Evolutionary conservation across 2,888 invertebrate species (phyloP), one percentile per base, ranked within the genome.

Genomic region (Cataglyphis livida): DNA sequence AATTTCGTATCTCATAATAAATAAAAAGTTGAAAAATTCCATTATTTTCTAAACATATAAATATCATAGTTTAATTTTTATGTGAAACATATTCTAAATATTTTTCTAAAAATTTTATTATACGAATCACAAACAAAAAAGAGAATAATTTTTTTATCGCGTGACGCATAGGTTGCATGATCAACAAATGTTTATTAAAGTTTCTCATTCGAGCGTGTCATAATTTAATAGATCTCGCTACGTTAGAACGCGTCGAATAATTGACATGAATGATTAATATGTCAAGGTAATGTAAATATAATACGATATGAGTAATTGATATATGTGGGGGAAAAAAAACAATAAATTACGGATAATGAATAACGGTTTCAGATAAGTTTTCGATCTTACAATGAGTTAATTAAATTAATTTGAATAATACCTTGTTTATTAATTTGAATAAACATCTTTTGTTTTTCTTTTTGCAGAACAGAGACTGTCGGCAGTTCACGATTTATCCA

Each of bases 401-500:
- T 48, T 44, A 15, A 9, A 3, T 44, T 44, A 44, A 12, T 44
- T 44, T 44, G 41, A 41, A 41, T 44, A 44, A 44, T 44, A 44
- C 41, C 41, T 35, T 41, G 38, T 38, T 12, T 3, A 7, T 21
- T 54, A 21, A n/a, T n/a, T 21, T 21, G 54, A 21, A 38, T 21
- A 38, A 64, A 1, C 25, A 28, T 44, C 35, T n/a, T 6, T 48
- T 18, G 6, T 25, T 44, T 44, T 25, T 25, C 25, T 44, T 25
- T 18, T 66, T 4, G 66, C 66, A 48, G 51, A 9, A 51, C 12
- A 41, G 25, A 18, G 38, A 71, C 12, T 71, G 71, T 25, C 38
- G 10, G 7, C 59, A 0, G 12, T 71, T 71, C 25, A 59, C 57
- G 1, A 71, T 71, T 25, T 71, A 71, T 18, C 18, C 71, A 71